These are phyloP conservation scores for Heliconius erato DNA, from an alignment of 2,888 invertebrate species.

Conservation along the genomic window DNA sequence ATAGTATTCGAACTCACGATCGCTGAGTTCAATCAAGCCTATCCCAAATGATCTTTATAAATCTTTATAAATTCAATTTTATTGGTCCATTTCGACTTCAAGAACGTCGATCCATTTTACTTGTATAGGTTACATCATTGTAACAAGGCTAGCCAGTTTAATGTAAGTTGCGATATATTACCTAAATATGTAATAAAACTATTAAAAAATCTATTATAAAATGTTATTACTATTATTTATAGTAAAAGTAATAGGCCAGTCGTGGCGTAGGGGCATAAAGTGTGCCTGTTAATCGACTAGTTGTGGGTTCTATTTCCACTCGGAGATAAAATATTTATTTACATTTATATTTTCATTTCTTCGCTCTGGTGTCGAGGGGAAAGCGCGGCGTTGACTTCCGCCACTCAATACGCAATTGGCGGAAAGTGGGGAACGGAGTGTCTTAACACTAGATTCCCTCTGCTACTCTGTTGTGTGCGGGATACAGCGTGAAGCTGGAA, in stretches of 20 bases:
- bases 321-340: too few species aligned
- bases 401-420: too few species aligned
- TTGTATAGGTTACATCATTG: slow-evolving; percentile 39
- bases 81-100: slow-evolving; percentile 41
- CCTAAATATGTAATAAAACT: slow-evolving; percentile 10
- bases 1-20: not conserved
- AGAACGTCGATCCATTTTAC: slow-evolving; percentile 46
- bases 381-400: too few species aligned
- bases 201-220: not conserved
- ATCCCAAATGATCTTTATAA: not conserved
- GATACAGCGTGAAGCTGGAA: too few species aligned
- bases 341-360: too few species aligned
- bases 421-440: too few species aligned
- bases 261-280: too few species aligned
- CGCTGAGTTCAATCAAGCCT: not conserved
- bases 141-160: slow-evolving; percentile 48
- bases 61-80: not conserved
- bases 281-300: too few species aligned
- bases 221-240: not conserved
- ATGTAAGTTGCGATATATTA: slow-evolving; percentile 28
- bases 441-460: too few species aligned
- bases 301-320: too few species aligned
- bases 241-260: not conserved
- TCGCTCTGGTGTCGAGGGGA: too few species aligned
- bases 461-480: too few species aligned